A percentile compares a stretch with the other conserved stretches of the same genome.
phyloP scores from a whole-genome alignment of 2,888 invertebrate species.

The Eueremaeus valkanovi region DNA sequence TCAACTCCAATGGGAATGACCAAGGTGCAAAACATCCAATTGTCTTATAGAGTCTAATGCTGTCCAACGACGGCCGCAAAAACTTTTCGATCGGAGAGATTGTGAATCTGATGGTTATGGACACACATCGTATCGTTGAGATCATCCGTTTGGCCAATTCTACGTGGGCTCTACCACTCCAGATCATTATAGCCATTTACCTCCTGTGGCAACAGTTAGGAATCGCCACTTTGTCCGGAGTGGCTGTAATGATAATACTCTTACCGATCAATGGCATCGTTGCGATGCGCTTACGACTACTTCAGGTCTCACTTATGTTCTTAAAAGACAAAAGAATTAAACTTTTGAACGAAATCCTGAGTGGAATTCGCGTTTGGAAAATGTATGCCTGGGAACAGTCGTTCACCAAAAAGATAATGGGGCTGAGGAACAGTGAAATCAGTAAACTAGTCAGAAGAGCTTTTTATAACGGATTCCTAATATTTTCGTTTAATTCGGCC shows the following conservation, averaged over 20 bases:
- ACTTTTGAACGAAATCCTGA: conserved; percentile 86
- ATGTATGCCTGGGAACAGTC: conserved; percentile 92
- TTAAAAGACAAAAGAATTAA: conserved; percentile 89
- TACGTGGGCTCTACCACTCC: conserved; percentile 53
- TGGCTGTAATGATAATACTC: conserved; percentile 55
- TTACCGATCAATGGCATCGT: conserved; percentile 53
- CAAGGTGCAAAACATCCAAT: too few relatives aligned
- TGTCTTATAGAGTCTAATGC: conserved; percentile 39
- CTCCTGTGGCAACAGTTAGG: conserved; percentile 48
- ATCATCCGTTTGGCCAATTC: conserved; percentile 52
- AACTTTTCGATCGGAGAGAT: conserved; percentile 57
- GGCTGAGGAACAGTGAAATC: conserved; percentile 82
- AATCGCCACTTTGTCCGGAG: conserved; percentile 54
- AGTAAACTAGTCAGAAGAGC: conserved; percentile 77
- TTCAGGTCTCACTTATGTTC: conserved; percentile 69
- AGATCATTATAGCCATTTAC: conserved; percentile 48
- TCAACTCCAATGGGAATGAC: conserved; percentile 61
- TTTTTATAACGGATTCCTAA: conserved; percentile 81
- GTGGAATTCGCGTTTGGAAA: conserved; percentile 86
- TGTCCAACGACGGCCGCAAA: conserved; percentile 54
- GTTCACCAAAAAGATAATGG: conserved; percentile 78
- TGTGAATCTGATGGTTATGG: conserved; percentile 57
- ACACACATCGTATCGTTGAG: conserved; percentile 54
- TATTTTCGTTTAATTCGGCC: conserved; percentile 90
- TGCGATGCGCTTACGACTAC: conserved; percentile 53